Evolutionary conservation across 2,888 invertebrate genomes (phyloP).

Genomic region (Thereva nobilitata): DNA sequence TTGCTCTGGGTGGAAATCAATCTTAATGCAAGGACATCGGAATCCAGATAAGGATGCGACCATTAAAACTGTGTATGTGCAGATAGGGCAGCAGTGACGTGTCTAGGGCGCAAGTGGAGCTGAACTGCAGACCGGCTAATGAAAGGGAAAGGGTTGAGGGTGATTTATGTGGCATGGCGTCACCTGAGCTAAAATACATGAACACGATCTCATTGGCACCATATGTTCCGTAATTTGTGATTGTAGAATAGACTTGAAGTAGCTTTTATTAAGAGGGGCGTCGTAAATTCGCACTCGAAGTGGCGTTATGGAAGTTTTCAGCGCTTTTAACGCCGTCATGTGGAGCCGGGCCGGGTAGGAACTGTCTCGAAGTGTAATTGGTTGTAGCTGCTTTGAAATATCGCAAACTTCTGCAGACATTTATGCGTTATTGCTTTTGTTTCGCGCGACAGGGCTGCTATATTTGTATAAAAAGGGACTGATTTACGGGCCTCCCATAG

Average conservation of each 20-base stretch:
- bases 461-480: too few species aligned
- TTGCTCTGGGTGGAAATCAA: conserved; percentile 1
- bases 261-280: conserved; percentile 34
- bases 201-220: conserved; percentile 58
- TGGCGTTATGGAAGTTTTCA: conserved; percentile 29
- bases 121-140: conserved; percentile 26
- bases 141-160: conserved; percentile 35
- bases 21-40: background rate
- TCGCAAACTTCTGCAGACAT: background rate
- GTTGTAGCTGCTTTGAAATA: conserved; percentile 23
- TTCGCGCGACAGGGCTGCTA: too few species aligned
- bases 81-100: conserved; percentile 15
- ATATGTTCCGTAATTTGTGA: conserved; percentile 59
- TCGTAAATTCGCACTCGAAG: conserved; percentile 24
- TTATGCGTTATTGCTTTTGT: background rate
- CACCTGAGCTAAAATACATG: conserved; percentile 40
- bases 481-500: too few species aligned
- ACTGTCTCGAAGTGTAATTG: conserved; percentile 24
- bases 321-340: conserved; percentile 21
- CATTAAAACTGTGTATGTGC: conserved; percentile 16
- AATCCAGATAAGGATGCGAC: background rate
- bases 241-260: conserved; percentile 51
- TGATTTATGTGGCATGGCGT: conserved; percentile 33
- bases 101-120: conserved; percentile 13
- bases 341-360: conserved; percentile 6